Evolutionary conservation across 2,113 vertebrate species (phyloP).

Genomic region (Neotoma lepida): DNA sequence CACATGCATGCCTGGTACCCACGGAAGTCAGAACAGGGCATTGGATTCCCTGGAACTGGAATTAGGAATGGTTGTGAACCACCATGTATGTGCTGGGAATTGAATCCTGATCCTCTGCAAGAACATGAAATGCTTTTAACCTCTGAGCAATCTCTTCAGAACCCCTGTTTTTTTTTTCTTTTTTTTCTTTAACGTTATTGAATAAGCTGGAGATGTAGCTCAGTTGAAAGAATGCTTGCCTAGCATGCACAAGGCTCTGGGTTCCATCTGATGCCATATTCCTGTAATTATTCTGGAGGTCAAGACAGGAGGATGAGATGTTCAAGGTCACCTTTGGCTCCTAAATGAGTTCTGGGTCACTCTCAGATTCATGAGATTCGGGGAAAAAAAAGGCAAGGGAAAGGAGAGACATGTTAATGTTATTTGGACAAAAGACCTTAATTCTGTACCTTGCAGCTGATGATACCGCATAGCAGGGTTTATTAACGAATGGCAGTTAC

Average conservation of each 20-base stretch:
- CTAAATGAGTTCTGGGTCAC: neutral
- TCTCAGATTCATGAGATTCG: neutral
- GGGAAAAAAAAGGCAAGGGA: neutral
- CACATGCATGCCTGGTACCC: too few relatives aligned
- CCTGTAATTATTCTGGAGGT: neutral
- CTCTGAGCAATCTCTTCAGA: neutral
- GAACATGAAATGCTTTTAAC: neutral
- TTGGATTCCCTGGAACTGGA: neutral
- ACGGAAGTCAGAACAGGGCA: neutral
- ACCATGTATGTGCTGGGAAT: neutral
- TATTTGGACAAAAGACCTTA: conserved; percentile 43
- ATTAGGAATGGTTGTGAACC: neutral
- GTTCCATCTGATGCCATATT: neutral
- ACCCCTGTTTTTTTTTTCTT: too few relatives aligned
- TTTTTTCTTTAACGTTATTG: neutral
- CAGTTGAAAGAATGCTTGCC: neutral
- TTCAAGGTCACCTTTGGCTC: neutral
- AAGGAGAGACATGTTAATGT: conserved; percentile 20
- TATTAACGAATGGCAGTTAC: conserved; percentile 45
- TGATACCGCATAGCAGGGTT: neutral
- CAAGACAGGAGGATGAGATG: neutral
- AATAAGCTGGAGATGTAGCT: neutral
- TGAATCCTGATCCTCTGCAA: neutral
- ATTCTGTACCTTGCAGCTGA: conserved; percentile 54
- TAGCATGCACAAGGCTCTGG: neutral